A percentile compares a stretch with the other conserved stretches of the same genome.
phyloP scores from a whole-genome alignment of 37 sponge, comb jelly and placozoan genomes.

The Chondrilla cf. caribensis region DNA sequence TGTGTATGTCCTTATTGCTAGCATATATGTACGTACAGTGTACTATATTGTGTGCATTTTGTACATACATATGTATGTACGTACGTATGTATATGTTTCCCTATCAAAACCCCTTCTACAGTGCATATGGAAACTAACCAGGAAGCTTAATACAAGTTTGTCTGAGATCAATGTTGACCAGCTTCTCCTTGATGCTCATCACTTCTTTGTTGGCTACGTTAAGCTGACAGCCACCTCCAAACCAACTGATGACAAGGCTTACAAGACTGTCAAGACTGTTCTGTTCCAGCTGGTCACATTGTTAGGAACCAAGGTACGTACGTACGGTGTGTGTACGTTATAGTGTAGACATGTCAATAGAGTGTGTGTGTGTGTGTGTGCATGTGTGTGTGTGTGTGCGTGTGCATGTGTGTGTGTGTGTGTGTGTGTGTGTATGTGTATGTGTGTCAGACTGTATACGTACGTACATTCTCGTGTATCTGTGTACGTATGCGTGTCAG shows the following conservation, averaged over 20 bases:
- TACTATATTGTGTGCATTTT: neutral
- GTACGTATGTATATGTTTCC: no score
- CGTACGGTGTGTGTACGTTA: neutral
- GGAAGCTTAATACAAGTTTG: slow-evolving; percentile 3
- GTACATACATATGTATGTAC: neutral
- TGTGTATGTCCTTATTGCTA: no score
- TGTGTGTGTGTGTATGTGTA: slow-evolving; percentile 9
- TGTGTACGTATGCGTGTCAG: neutral
- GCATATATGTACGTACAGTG: neutral
- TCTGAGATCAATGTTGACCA: slow-evolving; percentile 49
- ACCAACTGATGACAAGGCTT: slow-evolving; percentile 53
- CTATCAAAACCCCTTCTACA: no score
- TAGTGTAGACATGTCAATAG: neutral
- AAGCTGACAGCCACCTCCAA: slow-evolving; percentile 17
- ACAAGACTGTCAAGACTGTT: slow-evolving; percentile 87
- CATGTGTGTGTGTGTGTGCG: neutral
- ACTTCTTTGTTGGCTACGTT: slow-evolving; percentile 50
- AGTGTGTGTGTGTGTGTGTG: neutral
- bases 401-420: neutral
- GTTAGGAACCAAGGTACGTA: slow-evolving; percentile 48
- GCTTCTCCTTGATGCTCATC: slow-evolving; percentile 62
- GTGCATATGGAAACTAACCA: slow-evolving; percentile 82
- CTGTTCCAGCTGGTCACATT: slow-evolving; percentile 68
- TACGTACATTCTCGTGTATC: neutral
- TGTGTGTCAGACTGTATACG: neutral